A percentile compares a stretch with the other conserved stretches of the same genome.
Conservation (phyloP, 92 coral and sea anemone genomes). For the Umimayanthus kanabou region DNA sequence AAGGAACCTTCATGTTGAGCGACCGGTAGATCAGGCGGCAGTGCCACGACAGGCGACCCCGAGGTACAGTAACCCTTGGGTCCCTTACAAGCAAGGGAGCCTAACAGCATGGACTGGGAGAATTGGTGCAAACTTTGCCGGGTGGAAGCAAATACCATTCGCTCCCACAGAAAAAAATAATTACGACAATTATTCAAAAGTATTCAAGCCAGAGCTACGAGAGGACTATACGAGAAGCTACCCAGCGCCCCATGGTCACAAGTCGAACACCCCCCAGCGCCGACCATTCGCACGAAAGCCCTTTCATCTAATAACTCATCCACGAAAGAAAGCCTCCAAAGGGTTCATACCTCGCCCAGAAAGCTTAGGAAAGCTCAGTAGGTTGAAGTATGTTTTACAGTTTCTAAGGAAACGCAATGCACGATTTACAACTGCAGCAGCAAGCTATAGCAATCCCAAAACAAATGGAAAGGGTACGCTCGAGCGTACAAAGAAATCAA, state of each 20-base stretch:
- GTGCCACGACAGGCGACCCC: background rate
- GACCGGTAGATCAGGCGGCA: constrained; percentile 2
- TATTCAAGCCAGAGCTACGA: background rate
- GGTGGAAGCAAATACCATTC: background rate
- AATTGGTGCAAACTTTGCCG: background rate
- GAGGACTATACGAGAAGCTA: background rate
- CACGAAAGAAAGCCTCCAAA: background rate
- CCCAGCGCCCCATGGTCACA: background rate
- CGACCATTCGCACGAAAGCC: background rate
- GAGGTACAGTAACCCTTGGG: background rate
- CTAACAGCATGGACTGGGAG: background rate
- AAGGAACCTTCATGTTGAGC: constrained; percentile 9
- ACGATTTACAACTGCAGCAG: background rate
- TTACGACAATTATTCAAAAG: background rate
- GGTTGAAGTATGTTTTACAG: background rate
- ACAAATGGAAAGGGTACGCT: background rate
- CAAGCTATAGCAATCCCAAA: background rate
- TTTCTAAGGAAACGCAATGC: constrained; percentile 30
- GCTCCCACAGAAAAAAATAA: background rate
- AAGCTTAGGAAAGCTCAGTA: background rate
- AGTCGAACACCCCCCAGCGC: background rate
- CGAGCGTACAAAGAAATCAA: background rate
- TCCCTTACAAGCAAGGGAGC: background rate
- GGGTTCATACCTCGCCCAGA: constrained; percentile 12
- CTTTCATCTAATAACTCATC: background rate